These are phyloP conservation scores for Oxyteleia sp. DNA, from an alignment of 2,888 invertebrate species.

Conservation along the genomic window DNA sequence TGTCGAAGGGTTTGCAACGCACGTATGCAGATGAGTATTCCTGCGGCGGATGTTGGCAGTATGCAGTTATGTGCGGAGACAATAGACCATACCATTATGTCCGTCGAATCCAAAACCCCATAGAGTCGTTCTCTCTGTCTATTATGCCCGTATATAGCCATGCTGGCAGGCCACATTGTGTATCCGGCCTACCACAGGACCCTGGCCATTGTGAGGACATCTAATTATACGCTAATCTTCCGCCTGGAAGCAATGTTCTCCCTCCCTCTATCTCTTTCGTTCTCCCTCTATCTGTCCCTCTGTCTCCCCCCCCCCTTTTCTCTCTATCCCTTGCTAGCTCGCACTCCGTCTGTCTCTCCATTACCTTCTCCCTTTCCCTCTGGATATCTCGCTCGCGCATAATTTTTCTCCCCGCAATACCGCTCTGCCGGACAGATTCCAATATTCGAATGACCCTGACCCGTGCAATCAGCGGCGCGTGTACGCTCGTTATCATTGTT, in stretches of 20 bases:
- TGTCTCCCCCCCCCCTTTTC: conserved; percentile 15
- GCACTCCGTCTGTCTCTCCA: neutral
- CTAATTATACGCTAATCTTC: conserved; percentile 85
- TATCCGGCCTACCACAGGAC: conserved; percentile 79
- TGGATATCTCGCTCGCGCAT: neutral
- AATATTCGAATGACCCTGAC: conserved; percentile 62
- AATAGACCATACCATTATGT: conserved; percentile 83
- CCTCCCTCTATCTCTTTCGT: too few relatives aligned
- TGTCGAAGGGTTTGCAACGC: conserved; percentile 78
- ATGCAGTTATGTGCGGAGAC: conserved; percentile 82
- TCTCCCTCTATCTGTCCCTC: conserved; percentile 10
- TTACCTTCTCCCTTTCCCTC: conserved; percentile 18
- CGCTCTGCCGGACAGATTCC: conserved; percentile 40
- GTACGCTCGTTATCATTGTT: conserved; percentile 57
- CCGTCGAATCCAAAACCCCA: conserved; percentile 84
- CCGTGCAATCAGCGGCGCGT: conserved; percentile 59
- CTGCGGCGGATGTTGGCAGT: conserved; percentile 83
- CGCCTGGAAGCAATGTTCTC: conserved; percentile 72
- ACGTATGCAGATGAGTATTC: conserved; percentile 83
- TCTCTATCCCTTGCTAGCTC: conserved; percentile 6
- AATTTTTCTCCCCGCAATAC: conserved; percentile 41
- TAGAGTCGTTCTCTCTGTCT: conserved; percentile 82
- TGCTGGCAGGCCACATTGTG: conserved; percentile 82
- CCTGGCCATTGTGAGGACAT: conserved; percentile 81
- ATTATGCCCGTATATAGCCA: conserved; percentile 78